These are phyloP conservation scores for Lumbricus terrestris DNA, from an alignment of 2,888 invertebrate species.

Conservation along the genomic window DNA sequence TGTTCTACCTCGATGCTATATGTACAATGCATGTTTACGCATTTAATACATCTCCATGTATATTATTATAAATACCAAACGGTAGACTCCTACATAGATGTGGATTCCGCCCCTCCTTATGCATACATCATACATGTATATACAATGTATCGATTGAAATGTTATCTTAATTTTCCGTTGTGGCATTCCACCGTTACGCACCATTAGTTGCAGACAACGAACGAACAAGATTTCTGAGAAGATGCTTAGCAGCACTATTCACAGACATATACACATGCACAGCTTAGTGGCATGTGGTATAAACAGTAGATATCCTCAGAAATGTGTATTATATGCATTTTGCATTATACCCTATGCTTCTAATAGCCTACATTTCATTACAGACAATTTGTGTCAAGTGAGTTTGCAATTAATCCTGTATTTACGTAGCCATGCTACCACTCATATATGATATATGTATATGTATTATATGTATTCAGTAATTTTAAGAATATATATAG, in stretches of 20 bases:
- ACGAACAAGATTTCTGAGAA: not conserved
- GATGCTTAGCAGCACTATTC: not conserved
- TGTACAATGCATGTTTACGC: not conserved
- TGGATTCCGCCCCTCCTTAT: too few relatives aligned
- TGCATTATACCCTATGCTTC: too few relatives aligned
- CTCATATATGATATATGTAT: too few relatives aligned
- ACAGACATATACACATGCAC: not conserved
- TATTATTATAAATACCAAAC: not conserved
- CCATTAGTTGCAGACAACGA: not conserved
- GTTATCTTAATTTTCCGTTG: not conserved
- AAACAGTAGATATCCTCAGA: too few relatives aligned
- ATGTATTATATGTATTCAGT: too few relatives aligned
- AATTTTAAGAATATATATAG: too few relatives aligned
- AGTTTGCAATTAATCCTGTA: not conserved
- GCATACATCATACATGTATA: not conserved
- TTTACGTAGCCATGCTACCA: too few relatives aligned
- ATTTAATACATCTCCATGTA: not conserved
- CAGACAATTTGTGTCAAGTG: not conserved
- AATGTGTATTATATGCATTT: too few relatives aligned
- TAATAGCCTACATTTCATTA: not conserved
- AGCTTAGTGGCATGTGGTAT: too few relatives aligned
- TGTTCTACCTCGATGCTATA: not conserved
- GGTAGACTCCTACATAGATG: too few relatives aligned
- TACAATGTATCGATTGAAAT: not conserved
- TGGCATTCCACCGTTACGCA: not conserved